A percentile compares a stretch with the other conserved stretches of the same genome.
phyloP scores from a whole-genome alignment of 2,888 invertebrate genomes.

The Philhelius pedissequus region DNA sequence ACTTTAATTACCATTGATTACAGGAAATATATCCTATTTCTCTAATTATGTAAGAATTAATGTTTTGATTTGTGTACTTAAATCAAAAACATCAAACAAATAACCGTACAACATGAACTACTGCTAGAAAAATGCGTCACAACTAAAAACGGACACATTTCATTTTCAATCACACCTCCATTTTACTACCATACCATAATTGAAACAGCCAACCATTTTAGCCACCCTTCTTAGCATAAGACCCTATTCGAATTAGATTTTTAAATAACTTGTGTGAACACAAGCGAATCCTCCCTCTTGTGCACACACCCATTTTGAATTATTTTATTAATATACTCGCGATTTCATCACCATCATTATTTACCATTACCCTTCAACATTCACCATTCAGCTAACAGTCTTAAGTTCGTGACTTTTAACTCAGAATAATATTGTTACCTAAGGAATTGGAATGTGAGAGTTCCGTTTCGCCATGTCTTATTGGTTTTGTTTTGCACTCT shows the following conservation, averaged over 20 bases:
- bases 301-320: conserved; percentile 36
- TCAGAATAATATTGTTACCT: conserved; percentile 45
- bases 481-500: not conserved
- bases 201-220: not conserved
- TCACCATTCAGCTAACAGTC: not conserved
- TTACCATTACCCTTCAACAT: not conserved
- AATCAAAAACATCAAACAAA: conserved; percentile 7
- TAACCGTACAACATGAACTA: conserved; percentile 5
- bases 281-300: conserved; percentile 1
- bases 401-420: conserved; percentile 53
- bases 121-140: conserved; percentile 17
- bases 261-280: conserved; percentile 3
- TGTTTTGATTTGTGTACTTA: not conserved
- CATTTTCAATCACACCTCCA: not conserved
- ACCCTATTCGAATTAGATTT: not conserved
- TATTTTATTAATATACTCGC: conserved; percentile 49
- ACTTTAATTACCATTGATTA: not conserved
- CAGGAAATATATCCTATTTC: not conserved
- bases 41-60: not conserved
- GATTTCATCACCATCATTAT: conserved; percentile 25
- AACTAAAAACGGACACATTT: not conserved
- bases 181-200: not conserved
- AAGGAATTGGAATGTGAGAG: conserved; percentile 47
- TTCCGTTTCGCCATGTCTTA: conserved; percentile 31
- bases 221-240: not conserved